phyloP scores from a whole-genome alignment of 2,888 invertebrate species.

The Glaucopsyche alexis region DNA sequence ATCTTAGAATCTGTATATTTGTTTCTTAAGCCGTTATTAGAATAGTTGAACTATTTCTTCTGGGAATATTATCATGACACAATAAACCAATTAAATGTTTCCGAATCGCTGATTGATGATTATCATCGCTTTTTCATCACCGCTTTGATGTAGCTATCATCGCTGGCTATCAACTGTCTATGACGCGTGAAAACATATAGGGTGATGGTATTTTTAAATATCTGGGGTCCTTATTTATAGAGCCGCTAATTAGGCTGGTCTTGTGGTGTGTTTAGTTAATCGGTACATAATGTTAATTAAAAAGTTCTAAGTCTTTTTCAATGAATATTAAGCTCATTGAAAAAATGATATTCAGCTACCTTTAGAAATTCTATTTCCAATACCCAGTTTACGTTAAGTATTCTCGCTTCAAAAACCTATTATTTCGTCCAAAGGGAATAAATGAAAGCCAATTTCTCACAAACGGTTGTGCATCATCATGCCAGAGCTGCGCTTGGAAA shows the following conservation, averaged over 20 bases:
- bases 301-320: no score
- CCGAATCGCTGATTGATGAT: not conserved
- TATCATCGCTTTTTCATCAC: not conserved
- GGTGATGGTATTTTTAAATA: not conserved
- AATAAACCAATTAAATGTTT: constrained; percentile 16
- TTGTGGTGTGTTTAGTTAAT: not conserved
- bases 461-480: not conserved
- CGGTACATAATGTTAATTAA: no score
- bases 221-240: constrained; percentile 4
- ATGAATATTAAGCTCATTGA: no score
- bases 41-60: not conserved
- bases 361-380: constrained; percentile 1
- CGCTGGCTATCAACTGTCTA: not conserved
- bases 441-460: not conserved
- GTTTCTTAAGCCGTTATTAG: constrained; percentile 6
- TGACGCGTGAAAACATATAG: not conserved
- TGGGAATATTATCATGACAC: constrained; percentile 11
- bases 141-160: not conserved
- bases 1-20: not conserved
- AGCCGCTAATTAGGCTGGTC: not conserved
- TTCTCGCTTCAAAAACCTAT: not conserved
- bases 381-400: not conserved
- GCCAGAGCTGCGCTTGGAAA: not conserved
- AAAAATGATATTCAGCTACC: no score
- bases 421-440: not conserved